phyloP scores from a whole-genome alignment of 2,113 vertebrate genomes.

The Paramisgurnus dabryanus region DNA sequence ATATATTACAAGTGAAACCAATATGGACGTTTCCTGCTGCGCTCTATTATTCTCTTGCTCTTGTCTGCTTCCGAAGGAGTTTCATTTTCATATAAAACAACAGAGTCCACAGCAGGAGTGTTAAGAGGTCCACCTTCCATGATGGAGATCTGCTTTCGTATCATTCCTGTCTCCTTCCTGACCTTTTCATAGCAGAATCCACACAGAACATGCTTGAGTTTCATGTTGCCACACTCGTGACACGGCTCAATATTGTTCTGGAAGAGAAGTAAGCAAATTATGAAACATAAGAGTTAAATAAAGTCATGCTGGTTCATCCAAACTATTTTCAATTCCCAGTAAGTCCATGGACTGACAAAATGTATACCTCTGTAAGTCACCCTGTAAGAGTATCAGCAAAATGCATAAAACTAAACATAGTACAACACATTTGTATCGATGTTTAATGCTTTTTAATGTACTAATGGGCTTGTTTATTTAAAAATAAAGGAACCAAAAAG shows the following conservation, averaged over 20 bases:
- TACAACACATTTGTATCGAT: background rate
- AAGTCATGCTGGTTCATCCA: too few species aligned
- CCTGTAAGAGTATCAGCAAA: too few species aligned
- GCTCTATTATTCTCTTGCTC: conserved; percentile 88
- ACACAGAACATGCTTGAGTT: conserved; percentile 90
- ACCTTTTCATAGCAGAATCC: conserved; percentile 89
- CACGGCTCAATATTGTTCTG: conserved; percentile 90
- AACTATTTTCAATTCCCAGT: background rate
- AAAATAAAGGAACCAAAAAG: background rate
- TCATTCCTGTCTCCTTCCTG: conserved; percentile 77
- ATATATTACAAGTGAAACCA: conserved; percentile 82
- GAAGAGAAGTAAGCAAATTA: conserved; percentile 44
- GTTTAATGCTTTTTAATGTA: background rate
- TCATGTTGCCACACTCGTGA: conserved; percentile 89
- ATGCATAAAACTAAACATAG: background rate
- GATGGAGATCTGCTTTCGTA: conserved; percentile 78
- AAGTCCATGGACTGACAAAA: too few species aligned
- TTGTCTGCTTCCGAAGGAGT: conserved; percentile 73
- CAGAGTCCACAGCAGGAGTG: conserved; percentile 78
- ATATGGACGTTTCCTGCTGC: conserved; percentile 82
- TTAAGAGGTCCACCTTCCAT: conserved; percentile 84
- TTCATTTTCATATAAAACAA: conserved; percentile 87
- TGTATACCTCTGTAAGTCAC: too few species aligned
- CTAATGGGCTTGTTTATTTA: background rate
- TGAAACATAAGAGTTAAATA: background rate